Evolutionary conservation across 2,888 invertebrate species (phyloP).

Genomic region (Callosobruchus maculatus): DNA sequence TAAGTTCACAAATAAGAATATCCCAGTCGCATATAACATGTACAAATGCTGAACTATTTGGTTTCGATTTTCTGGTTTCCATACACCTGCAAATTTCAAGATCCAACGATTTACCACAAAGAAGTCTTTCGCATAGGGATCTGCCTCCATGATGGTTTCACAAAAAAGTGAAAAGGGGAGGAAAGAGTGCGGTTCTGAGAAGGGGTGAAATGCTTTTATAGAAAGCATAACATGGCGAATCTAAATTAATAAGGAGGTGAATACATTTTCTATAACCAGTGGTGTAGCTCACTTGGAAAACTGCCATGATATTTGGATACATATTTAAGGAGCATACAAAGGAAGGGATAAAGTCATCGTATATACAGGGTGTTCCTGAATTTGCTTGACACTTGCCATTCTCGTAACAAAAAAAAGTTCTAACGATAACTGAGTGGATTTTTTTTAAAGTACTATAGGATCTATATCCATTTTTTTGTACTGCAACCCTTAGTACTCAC

Average conservation of each 20-base stretch:
- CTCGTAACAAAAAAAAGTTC: no score
- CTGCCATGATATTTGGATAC: no score
- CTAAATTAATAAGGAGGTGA: neutral
- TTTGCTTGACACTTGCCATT: no score
- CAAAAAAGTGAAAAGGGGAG: neutral
- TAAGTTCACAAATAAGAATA: constrained; percentile 37
- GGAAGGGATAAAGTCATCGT: no score
- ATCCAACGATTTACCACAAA: constrained; percentile 38
- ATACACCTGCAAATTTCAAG: constrained; percentile 35
- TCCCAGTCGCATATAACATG: constrained; percentile 30
- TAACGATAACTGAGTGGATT: no score
- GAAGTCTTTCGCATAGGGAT: constrained; percentile 28
- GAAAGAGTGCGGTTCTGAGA: neutral
- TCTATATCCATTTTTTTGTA: no score
- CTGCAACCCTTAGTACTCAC: no score
- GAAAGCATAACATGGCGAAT: neutral
- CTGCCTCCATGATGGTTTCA: neutral
- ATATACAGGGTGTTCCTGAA: no score
- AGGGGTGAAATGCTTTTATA: neutral
- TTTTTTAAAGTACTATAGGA: no score
- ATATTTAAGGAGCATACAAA: no score
- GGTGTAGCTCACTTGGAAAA: neutral
- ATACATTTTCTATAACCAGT: neutral
- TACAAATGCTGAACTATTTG: constrained; percentile 24
- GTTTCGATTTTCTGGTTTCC: constrained; percentile 32